Base-by-base conservation (phyloP, 2,888 invertebrate genomes). In the Electrophaes corylata region DNA sequence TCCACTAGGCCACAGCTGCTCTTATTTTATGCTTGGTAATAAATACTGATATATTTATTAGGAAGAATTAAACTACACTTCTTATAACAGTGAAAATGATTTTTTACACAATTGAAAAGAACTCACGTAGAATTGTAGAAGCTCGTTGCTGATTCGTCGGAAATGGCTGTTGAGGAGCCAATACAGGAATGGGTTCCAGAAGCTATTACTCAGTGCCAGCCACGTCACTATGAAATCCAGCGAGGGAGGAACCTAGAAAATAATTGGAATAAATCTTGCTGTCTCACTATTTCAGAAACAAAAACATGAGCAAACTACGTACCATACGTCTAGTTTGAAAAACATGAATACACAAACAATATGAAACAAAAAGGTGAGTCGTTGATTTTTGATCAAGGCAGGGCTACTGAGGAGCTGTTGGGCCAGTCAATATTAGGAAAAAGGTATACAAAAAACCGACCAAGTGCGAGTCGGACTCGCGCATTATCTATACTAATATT, bases 171-270 rank as follows among this genome's bases (percentile, higher is more conserved):
- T 97, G 68, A 97, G 93, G 43, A 97, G 92, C 97, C 97, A 97
- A 83, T 96, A 97, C 57, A 97, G 93, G 78, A 97, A 96, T 1
- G 97, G 97, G 84, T 97, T 97, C 97, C 97, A 97, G 81, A 97
- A 96, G 82, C 96, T 96, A 90, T 97, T 96, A 82, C 96, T 96
- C 53, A 97, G 89, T 3, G 97, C 96, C 70, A 96, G 88, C 97
- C 97, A 97, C 48, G 97, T 97, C 59, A 96, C 96, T 57, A 96
- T 90, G 83, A 97, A 97, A 81, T 97, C 97, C 71, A 97, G 88
- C 62, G 95, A 94, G 31, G 96, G 95, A 1, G 97, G 96, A 60
- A 96, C 94, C 94, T 96, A 84, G 26, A 48, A 58, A 20, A 58
- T 52, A 53, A 58, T 53, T 53, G 49, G 49, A 45, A 49, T 53